Base-by-base conservation (phyloP, 2,797 vertebrate species). In the Notolabrus celidotus region DNA sequence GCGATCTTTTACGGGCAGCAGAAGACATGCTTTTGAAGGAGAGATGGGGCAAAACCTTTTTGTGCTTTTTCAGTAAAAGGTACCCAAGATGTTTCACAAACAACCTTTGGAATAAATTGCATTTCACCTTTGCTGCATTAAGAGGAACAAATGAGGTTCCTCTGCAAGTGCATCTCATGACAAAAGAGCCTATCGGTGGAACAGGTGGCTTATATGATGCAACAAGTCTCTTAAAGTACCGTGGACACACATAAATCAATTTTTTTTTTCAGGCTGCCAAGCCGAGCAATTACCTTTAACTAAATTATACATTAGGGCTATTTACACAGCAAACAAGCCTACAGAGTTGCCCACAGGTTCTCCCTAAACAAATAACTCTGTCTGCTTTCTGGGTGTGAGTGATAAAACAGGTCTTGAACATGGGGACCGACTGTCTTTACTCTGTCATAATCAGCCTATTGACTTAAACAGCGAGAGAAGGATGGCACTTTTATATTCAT, bases 241-340 rank as follows among this genome's bases (percentile, higher is more conserved):
- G 31, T 27, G 34, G 58, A 42, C 19, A 63, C 36, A 14, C 31
- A 43, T 52, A 17, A 22, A 54, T 57, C 27, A 53, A 49, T 42
- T 47, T 36, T 64, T 52, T 50, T 47, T 50, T 31, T 27, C 36
- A 2, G 6, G 17, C 46, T 56, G 50, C 10, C n/a, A 49, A 75
- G n/a, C 33, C 43, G 25, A 41, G 22, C 2, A 0, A 74, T 75
- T 80, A 66, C 33, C 46, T 19, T 53, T 6, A n/a, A 19, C 19
- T 34, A 36, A 77, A 82, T 38, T 25, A 75, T 7, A 36, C 58
- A 79, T 66, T 16, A 72, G 34, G 20, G 34, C n/a, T 83, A 70
- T 87, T 74, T 88, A 58, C 72, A 34, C 15, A 22, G 80, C 74
- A 88, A 90, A 89, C 65, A 87, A 58, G 55, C 70, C 62, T 23